phyloP scores from a whole-genome alignment of 2,797 vertebrate genomes.

The Columba guinea region DNA sequence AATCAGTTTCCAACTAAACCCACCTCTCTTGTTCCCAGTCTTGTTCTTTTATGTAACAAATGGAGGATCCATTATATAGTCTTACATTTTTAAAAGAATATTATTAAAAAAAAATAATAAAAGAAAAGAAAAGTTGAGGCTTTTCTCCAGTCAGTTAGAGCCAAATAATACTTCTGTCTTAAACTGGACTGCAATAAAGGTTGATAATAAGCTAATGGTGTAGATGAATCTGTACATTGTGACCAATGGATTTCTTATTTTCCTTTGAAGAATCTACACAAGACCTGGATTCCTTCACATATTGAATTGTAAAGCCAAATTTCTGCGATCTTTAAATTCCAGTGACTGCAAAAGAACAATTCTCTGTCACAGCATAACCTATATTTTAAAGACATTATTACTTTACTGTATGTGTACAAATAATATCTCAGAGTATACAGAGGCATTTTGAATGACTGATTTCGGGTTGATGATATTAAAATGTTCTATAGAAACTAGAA shows the following conservation, averaged over 20 bases:
- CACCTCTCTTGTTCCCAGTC: not conserved
- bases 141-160: not conserved
- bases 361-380: not conserved
- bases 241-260: not conserved
- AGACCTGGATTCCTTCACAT: not conserved
- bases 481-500: not conserved
- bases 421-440: not conserved
- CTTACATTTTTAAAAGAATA: not conserved
- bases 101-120: not conserved
- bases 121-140: not conserved
- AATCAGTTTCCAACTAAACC: not conserved
- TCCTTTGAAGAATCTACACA: not conserved
- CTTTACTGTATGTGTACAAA: not conserved
- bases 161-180: not conserved
- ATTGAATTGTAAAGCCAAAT: not conserved
- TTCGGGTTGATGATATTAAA: not conserved
- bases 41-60: not conserved
- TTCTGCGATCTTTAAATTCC: not conserved
- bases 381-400: not conserved
- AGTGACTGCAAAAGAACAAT: not conserved
- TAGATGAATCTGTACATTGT: not conserved
- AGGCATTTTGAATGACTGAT: not conserved
- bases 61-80: not conserved
- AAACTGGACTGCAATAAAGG: not conserved
- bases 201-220: not conserved